Evolutionary conservation across 2,888 invertebrate genomes (phyloP).

Genomic region (Macropis europaea): DNA sequence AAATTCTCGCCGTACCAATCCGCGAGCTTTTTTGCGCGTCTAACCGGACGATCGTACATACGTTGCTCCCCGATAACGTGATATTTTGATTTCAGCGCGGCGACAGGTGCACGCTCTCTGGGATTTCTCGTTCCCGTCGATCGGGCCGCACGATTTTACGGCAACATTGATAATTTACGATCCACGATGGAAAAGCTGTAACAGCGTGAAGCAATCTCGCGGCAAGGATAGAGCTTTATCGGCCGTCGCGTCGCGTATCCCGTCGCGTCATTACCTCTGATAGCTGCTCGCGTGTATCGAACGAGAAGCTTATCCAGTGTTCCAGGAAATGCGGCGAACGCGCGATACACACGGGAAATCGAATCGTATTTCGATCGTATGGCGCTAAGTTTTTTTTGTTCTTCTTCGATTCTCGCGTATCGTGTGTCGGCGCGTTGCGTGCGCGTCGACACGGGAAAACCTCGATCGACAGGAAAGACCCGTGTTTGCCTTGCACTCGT

Average conservation of each 20-base stretch:
- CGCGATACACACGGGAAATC: slow-evolving; percentile 39
- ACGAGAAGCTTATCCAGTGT: slow-evolving; percentile 50
- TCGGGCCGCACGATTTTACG: slow-evolving; percentile 21
- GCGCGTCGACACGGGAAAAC: neutral
- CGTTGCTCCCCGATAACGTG: slow-evolving; percentile 34
- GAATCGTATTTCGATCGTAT: slow-evolving; percentile 39
- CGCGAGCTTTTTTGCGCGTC: neutral
- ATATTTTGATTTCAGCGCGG: slow-evolving; percentile 33
- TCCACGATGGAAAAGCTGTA: slow-evolving; percentile 38
- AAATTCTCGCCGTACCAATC: slow-evolving; percentile 30
- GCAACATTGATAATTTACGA: slow-evolving; percentile 43
- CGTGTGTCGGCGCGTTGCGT: slow-evolving; percentile 4
- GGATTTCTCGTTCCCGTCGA: neutral
- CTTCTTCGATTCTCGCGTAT: neutral
- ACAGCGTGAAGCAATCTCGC: slow-evolving; percentile 28
- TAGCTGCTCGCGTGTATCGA: slow-evolving; percentile 34
- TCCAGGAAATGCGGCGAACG: slow-evolving; percentile 50
- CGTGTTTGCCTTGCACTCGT: slow-evolving; percentile 33
- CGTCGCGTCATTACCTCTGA: slow-evolving; percentile 51
- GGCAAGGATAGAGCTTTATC: slow-evolving; percentile 49
- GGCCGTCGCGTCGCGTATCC: slow-evolving; percentile 47
- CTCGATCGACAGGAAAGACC: slow-evolving; percentile 11
- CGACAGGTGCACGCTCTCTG: slow-evolving; percentile 38
- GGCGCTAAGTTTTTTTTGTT: slow-evolving; percentile 12
- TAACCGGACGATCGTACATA: neutral